Percentiles rank a stretch among this genome's conserved stretches.
Conservation (phyloP, 1,140 invertebrate species). For the Grapholita molesta region DNA sequence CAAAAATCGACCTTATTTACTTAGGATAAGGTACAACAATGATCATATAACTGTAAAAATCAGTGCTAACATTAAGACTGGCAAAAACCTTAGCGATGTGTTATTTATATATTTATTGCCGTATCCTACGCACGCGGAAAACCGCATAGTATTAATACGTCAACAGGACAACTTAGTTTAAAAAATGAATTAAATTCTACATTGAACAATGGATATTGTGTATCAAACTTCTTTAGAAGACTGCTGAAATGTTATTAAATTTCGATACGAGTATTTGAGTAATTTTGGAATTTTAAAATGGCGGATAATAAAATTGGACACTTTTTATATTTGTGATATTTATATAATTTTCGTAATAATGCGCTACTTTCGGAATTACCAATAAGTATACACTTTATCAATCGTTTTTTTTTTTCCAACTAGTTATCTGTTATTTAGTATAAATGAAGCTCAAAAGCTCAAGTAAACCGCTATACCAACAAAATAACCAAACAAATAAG, state of each 20-base stretch:
- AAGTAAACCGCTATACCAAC: background rate
- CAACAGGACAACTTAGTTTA: background rate
- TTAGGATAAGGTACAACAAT: background rate
- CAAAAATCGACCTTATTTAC: too few relatives aligned
- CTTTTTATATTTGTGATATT: too few relatives aligned
- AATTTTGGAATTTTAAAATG: too few relatives aligned
- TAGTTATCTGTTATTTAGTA: too few relatives aligned
- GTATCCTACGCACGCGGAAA: background rate
- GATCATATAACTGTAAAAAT: background rate
- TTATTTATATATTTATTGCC: too few relatives aligned
- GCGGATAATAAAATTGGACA: too few relatives aligned
- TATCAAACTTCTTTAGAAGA: conserved; percentile 3
- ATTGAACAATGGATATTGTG: background rate
- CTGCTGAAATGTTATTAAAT: background rate
- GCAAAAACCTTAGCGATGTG: background rate
- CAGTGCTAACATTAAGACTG: background rate
- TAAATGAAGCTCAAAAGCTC: too few relatives aligned
- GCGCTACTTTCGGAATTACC: too few relatives aligned
- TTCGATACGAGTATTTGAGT: too few relatives aligned
- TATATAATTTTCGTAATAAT: too few relatives aligned
- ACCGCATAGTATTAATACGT: background rate
- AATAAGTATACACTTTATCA: too few relatives aligned
- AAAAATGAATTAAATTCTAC: background rate
- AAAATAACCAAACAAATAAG: background rate
- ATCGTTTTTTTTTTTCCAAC: too few relatives aligned